A percentile compares a stretch with the other conserved stretches of the same genome.
Evolutionary conservation across 2,113 vertebrate genomes (phyloP).

Genomic region (Corythornis madagascariensis): DNA sequence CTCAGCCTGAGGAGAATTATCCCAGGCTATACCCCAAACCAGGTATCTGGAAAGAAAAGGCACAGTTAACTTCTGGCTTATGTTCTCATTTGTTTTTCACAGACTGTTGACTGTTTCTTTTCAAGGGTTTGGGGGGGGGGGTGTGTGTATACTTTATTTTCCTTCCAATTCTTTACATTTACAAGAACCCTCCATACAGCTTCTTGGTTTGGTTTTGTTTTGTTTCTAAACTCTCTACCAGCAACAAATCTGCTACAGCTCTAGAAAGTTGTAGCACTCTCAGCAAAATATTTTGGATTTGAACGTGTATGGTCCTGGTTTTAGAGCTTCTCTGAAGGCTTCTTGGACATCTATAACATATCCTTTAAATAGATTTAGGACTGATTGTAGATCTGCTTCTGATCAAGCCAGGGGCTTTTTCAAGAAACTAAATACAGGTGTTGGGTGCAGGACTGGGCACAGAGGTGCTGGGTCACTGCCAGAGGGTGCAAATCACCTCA

Average conservation of each 20-base stretch:
- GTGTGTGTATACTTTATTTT: not conserved
- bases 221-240: not conserved
- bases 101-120: not conserved
- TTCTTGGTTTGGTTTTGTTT: not conserved
- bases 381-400: not conserved
- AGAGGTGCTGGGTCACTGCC: rapidly evolving
- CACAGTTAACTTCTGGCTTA: not conserved
- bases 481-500: not conserved
- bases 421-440: not conserved
- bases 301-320: not conserved
- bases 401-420: not conserved
- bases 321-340: not conserved
- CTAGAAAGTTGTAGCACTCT: not conserved
- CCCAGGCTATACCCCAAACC: not conserved
- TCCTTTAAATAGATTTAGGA: not conserved
- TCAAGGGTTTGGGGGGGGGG: not conserved
- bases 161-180: not conserved
- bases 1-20: not conserved
- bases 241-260: not conserved
- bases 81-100: not conserved
- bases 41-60: not conserved
- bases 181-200: not conserved
- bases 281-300: not conserved
- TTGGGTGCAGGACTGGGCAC: rapidly evolving
- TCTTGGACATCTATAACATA: not conserved